Evolutionary conservation across 2,797 vertebrate genomes (phyloP).

Genomic region (Acanthornis magna): DNA sequence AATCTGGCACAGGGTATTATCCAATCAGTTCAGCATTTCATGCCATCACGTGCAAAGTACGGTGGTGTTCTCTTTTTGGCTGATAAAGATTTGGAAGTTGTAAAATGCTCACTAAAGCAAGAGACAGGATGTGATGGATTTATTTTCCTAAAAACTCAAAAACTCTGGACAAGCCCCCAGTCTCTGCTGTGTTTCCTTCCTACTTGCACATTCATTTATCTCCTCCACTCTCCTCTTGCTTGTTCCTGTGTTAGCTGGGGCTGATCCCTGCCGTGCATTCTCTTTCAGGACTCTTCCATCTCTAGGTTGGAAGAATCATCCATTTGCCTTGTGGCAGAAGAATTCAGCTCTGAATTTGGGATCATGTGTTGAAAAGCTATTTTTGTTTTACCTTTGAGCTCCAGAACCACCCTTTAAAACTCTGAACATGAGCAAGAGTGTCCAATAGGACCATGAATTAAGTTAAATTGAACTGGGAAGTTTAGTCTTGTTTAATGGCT

Average conservation of each 20-base stretch:
- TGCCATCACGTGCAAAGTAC: not conserved
- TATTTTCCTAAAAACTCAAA: not conserved
- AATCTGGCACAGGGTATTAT: not conserved
- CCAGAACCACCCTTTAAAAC: slow-evolving; percentile 43
- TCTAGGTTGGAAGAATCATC: slow-evolving; percentile 17
- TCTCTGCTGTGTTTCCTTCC: slow-evolving; percentile 6
- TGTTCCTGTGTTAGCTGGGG: slow-evolving; percentile 32
- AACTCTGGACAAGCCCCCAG: not conserved
- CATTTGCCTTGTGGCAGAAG: slow-evolving; percentile 30
- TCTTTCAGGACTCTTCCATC: slow-evolving; percentile 24
- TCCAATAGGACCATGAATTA: not conserved
- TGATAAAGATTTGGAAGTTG: not conserved
- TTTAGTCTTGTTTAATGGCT: not conserved
- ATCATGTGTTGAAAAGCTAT: slow-evolving; percentile 17
- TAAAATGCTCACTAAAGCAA: not conserved
- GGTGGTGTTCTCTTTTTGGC: not conserved
- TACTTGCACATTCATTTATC: not conserved
- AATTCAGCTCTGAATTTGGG: slow-evolving; percentile 42
- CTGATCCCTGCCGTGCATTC: not conserved
- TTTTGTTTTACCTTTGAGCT: slow-evolving; percentile 41
- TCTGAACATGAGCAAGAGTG: slow-evolving; percentile 21
- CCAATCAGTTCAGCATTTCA: not conserved
- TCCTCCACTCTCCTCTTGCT: not conserved
- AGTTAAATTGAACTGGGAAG: not conserved
- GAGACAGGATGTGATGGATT: not conserved